Evolutionary conservation across 2,113 vertebrate species (phyloP), one percentile per base, ranked within the genome.

Genomic region (Amia ocellicauda): DNA sequence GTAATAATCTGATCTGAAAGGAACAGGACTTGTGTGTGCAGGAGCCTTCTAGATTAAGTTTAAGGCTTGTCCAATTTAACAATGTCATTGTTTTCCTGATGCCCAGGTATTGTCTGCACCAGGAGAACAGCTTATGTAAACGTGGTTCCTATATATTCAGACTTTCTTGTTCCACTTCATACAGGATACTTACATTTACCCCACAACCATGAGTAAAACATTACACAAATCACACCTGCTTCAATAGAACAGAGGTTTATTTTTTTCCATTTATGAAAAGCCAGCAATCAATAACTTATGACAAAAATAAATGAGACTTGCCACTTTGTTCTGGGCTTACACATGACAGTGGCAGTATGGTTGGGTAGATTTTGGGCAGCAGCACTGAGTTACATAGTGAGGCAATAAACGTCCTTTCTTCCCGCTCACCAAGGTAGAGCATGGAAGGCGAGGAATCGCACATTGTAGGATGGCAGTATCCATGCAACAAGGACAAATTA

Each of bases 241-340:
- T 78, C 83, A 80, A 77, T 78, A 82, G 83, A 91, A 88, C 85
- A 89, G 83, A 83, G n/a, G 84, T 93, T 93, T 88, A 91, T 92
- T 93, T 70, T 81, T 75, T 45, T 84, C 80, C 84, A 91, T 84
- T 90, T 86, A 88, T 84, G 89, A 92, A 87, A 90, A 90, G 89
- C 87, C 85, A 91, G 89, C 91, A 89, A 67, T 91, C 83, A 91
- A 91, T 86, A 86, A 88, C 65, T 85, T 87, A 86, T 76, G 81
- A 85, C 77, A 83, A 70, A 74, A 31, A 62, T 19, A 64, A 63
- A 3, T 69, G 80, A n/a, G 78, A 83, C 78, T 67, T 76, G 77
- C 68, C 76, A 78, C 75, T 70, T 75, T 70, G 74, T 90, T 83
- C 87, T 83, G 88, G 83, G 81, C 83, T 80, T 76, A 85, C 72